Conservation (phyloP, 2,113 vertebrate species). For the Lipophrys pholis region DNA sequence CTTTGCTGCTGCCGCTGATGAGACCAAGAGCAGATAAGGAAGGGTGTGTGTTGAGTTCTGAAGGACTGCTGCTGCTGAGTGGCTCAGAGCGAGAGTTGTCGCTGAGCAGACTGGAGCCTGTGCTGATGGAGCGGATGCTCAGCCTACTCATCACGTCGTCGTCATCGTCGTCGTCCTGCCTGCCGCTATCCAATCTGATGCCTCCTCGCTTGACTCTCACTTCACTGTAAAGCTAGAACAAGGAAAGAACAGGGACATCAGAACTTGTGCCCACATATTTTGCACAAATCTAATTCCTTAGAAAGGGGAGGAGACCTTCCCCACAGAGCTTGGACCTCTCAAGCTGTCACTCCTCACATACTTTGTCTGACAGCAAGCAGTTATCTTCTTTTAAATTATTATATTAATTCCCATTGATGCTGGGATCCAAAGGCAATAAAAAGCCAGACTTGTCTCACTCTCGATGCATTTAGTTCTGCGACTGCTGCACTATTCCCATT, state of each 20-base stretch:
- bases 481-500: no score
- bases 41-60: slow-evolving; percentile 51
- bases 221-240: slow-evolving; percentile 91
- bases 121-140: slow-evolving; percentile 78
- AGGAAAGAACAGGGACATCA: slow-evolving; percentile 10
- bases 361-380: no score
- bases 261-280: neutral
- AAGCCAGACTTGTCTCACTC: no score
- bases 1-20: slow-evolving; percentile 10
- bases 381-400: no score
- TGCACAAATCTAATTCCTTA: no score
- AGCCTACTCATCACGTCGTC: slow-evolving; percentile 55
- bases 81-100: slow-evolving; percentile 70
- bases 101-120: slow-evolving; percentile 72
- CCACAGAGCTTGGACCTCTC: no score
- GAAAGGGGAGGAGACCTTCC: no score
- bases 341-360: no score
- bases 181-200: slow-evolving; percentile 65
- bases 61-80: slow-evolving; percentile 71
- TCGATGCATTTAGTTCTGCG: no score
- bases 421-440: no score
- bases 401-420: no score
- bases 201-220: slow-evolving; percentile 88
- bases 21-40: slow-evolving; percentile 38
- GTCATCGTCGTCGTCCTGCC: slow-evolving; percentile 59